A percentile compares a stretch with the other conserved stretches of the same genome.
Evolutionary conservation across 2,797 vertebrate species (phyloP).

Genomic region (Liparis tanakae): DNA sequence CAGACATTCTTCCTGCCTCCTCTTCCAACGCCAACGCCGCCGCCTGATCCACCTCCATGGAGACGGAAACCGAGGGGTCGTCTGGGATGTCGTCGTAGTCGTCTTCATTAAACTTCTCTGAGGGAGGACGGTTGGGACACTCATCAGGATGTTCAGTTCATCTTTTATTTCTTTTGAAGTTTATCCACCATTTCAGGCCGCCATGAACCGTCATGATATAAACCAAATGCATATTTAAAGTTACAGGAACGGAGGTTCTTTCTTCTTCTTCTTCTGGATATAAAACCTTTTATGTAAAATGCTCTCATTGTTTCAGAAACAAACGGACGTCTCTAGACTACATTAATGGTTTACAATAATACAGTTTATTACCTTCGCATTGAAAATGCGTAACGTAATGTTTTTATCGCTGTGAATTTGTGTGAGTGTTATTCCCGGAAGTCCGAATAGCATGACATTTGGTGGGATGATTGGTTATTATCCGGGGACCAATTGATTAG

Average conservation of each 20-base stretch:
- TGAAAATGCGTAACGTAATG: no score
- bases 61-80: constrained; percentile 76
- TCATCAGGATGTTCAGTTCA: neutral
- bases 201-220: neutral
- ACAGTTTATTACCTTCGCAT: no score
- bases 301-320: no score
- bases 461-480: no score
- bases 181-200: neutral
- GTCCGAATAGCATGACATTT: no score
- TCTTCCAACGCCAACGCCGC: constrained; percentile 60
- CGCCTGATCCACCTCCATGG: constrained; percentile 82
- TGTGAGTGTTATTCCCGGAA: no score
- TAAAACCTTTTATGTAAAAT: no score
- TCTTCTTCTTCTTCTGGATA: neutral
- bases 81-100: constrained; percentile 83
- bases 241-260: neutral
- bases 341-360: neutral
- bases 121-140: constrained; percentile 8
- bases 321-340: neutral
- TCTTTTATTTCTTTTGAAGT: neutral
- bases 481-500: no score
- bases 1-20: constrained; percentile 82
- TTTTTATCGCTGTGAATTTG: no score
- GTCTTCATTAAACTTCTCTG: constrained; percentile 84
- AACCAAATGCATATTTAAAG: neutral